Base-by-base conservation (phyloP, 2,113 vertebrate species). In the Capra hircus region DNA sequence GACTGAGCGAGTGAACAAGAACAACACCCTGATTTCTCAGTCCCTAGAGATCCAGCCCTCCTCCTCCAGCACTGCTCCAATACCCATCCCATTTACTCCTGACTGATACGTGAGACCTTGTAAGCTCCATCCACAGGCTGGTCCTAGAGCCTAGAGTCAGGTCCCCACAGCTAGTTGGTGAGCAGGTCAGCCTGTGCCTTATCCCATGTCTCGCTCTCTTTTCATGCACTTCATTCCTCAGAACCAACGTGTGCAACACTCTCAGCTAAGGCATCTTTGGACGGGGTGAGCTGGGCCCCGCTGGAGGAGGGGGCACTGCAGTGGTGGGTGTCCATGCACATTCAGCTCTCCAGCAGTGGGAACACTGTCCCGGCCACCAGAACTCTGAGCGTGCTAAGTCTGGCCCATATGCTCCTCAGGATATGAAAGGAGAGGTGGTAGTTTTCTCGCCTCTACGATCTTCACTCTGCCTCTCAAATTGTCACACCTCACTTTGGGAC, bases 401-500 rank as follows among this genome's bases (percentile, higher is more conserved):
- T 96, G 67, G 43, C 91, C 97, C 95, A 96, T 97, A 91, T 97
- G 97, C 64, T 94, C 21, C 95, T 94, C 81, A 71, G 93, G 97
- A 92, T 98, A 95, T 97, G 85, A 98, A 97, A 94, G 97, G 57
- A 93, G 74, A 98, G 91, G 98, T 97, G 98, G 95, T 25, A 84
- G 59, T 90, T 96, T 97, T 98, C 95, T 97, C 96, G 1, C 98
- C 64, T 96, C 97, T 97, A 84, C 97, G 97, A 96, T 96, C 93
- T 96, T 96, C 83, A 30, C 90, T 96, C 83, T 95, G 97, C 52
- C 84, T 95, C 97, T 95, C 96, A 94, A 89, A 91, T 95, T 95
- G 94, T 98, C 98, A 98, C 97, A 97, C 97, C 89, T 98, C 93
- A 57, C 87, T 83, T 55, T 10, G 48, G 81, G 89, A 95, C 87